Percentiles rank a stretch among this genome's conserved stretches.
Conservation (phyloP, 2,888 invertebrate species). For the Molanna angustata region DNA sequence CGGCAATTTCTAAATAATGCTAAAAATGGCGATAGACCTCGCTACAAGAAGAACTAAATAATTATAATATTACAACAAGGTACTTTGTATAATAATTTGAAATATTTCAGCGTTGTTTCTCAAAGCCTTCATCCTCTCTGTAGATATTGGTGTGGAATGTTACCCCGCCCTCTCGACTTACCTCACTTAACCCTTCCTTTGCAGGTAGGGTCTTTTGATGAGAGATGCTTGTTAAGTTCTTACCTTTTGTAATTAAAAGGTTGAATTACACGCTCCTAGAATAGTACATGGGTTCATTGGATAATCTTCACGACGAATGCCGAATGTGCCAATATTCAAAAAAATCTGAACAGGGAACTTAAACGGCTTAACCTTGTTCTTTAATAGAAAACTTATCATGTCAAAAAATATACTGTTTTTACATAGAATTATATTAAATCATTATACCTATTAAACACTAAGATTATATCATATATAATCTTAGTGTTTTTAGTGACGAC, state of each 20-base stretch:
- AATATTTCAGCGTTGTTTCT: constrained; percentile 19
- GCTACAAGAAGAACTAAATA: constrained; percentile 5
- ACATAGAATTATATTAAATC: too few relatives aligned
- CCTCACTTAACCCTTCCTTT: constrained; percentile 4
- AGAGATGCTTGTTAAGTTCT: constrained; percentile 23
- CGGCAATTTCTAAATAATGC: not conserved
- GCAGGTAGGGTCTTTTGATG: constrained; percentile 18
- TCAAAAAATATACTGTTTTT: too few relatives aligned
- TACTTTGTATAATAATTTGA: constrained; percentile 10
- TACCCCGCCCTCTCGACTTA: constrained; percentile 3
- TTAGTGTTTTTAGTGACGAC: too few relatives aligned
- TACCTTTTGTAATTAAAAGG: constrained; percentile 28
- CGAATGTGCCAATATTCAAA: not conserved
- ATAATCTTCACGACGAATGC: not conserved
- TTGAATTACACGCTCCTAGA: constrained; percentile 19
- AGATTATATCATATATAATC: too few relatives aligned
- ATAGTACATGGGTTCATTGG: constrained; percentile 2
- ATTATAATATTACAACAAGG: not conserved
- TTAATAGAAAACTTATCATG: too few relatives aligned
- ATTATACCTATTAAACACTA: too few relatives aligned
- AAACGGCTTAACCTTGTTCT: too few relatives aligned
- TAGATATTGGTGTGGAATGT: constrained; percentile 20
- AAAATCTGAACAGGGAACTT: too few relatives aligned
- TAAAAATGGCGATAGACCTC: not conserved
- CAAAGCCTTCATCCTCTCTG: constrained; percentile 22